phyloP scores from a whole-genome alignment of 2,797 vertebrate genomes.

The Labeo calbasu region DNA sequence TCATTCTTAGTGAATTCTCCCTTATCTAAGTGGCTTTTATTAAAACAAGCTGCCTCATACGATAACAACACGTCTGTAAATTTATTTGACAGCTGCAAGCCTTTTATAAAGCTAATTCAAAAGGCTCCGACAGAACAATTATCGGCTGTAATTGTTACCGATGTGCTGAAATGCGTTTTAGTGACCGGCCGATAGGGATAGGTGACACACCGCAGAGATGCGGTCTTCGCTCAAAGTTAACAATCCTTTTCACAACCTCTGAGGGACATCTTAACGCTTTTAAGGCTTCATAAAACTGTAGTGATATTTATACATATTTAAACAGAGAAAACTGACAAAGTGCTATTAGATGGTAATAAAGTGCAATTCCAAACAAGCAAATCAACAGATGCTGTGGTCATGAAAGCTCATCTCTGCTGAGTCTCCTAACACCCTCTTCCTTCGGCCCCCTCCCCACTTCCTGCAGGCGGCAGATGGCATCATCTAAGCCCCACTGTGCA shows the following conservation, averaged over 20 bases:
- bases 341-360: constrained; percentile 50
- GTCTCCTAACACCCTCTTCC: constrained; percentile 49
- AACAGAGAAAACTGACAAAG: constrained; percentile 53
- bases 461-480: constrained; percentile 76
- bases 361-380: constrained; percentile 52
- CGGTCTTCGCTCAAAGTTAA: constrained; percentile 40
- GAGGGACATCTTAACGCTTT: constrained; percentile 45
- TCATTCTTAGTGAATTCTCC: neutral
- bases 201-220: constrained; percentile 24
- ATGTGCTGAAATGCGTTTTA: constrained; percentile 34
- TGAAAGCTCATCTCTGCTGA: constrained; percentile 47
- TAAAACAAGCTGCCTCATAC: neutral
- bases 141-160: constrained; percentile 27
- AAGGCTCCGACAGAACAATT: constrained; percentile 22
- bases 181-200: constrained; percentile 21
- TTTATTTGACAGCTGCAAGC: neutral
- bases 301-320: constrained; percentile 59
- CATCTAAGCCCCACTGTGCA: constrained; percentile 74
- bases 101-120: constrained; percentile 13
- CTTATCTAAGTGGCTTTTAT: constrained; percentile 1
- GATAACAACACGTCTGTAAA: neutral
- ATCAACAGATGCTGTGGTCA: constrained; percentile 57
- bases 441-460: constrained; percentile 63
- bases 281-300: constrained; percentile 52
- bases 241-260: constrained; percentile 43